Percentiles rank a stretch among this genome's conserved stretches.
Conservation (phyloP, 2,113 vertebrate genomes). For the Dascyllus trimaculatus region DNA sequence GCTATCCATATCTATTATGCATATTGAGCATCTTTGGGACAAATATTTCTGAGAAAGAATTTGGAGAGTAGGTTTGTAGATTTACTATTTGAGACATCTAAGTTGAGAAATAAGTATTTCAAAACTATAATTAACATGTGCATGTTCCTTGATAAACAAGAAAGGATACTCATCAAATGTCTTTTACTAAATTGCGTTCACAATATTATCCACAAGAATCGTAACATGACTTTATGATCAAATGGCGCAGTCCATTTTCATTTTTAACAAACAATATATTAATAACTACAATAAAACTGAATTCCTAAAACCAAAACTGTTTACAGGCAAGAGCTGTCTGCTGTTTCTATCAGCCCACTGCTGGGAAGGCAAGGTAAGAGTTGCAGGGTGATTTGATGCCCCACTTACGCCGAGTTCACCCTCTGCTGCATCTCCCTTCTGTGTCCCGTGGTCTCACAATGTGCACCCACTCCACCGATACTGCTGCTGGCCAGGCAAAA, state of each 20-base stretch:
- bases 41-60: background rate
- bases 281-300: background rate
- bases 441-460: slow-evolving; percentile 71
- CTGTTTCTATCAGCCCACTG: background rate
- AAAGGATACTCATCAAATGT: background rate
- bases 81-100: too few species aligned
- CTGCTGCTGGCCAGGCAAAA: slow-evolving; percentile 44
- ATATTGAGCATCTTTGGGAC: background rate
- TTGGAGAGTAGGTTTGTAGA: background rate
- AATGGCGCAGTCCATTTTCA: too few species aligned
- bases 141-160: background rate
- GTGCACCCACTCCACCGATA: slow-evolving; percentile 59
- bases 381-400: slow-evolving; percentile 33
- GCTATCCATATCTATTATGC: background rate
- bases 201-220: background rate
- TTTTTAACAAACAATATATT: background rate
- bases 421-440: slow-evolving; percentile 83
- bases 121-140: too few species aligned
- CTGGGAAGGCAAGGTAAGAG: background rate
- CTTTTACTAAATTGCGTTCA: too few species aligned
- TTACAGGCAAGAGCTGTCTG: background rate
- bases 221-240: background rate
- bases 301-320: slow-evolving; percentile 1
- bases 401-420: slow-evolving; percentile 84
- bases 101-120: too few species aligned